Evolutionary conservation across 2,113 vertebrate genomes (phyloP).

Genomic region (Paramisgurnus dabryanus): DNA sequence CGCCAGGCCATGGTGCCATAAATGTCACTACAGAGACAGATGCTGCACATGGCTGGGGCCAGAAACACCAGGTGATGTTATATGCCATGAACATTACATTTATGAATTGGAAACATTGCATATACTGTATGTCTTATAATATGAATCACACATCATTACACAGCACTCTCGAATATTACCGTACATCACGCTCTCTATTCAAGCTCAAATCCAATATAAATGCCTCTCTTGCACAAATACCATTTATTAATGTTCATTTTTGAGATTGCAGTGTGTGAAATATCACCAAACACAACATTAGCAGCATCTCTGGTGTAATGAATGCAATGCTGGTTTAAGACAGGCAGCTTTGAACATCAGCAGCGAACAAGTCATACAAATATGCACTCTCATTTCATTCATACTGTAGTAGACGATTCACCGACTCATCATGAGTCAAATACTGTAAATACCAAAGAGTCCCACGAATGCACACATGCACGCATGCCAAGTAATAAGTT

Average conservation of each 20-base stretch:
- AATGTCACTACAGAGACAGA: conserved; percentile 34
- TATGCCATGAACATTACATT: neutral
- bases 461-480: neutral
- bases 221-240: too few relatives aligned
- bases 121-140: too few relatives aligned
- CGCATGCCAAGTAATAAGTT: neutral
- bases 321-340: too few relatives aligned
- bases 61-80: neutral
- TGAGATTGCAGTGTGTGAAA: too few relatives aligned
- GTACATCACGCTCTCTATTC: too few relatives aligned
- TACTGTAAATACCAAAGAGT: neutral
- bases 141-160: too few relatives aligned
- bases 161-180: neutral
- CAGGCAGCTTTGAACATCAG: neutral
- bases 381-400: neutral
- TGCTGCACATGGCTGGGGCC: conserved; percentile 1
- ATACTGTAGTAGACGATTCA: neutral
- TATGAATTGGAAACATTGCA: neutral
- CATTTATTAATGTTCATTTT: too few relatives aligned
- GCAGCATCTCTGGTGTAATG: too few relatives aligned
- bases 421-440: conserved; percentile 5
- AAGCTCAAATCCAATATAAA: too few relatives aligned
- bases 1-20: conserved; percentile 17
- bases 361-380: neutral
- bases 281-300: too few relatives aligned